Evolutionary conservation across 1,140 invertebrate species (phyloP), one percentile per base, ranked within the genome.

Genomic region (Cydia splendana): DNA sequence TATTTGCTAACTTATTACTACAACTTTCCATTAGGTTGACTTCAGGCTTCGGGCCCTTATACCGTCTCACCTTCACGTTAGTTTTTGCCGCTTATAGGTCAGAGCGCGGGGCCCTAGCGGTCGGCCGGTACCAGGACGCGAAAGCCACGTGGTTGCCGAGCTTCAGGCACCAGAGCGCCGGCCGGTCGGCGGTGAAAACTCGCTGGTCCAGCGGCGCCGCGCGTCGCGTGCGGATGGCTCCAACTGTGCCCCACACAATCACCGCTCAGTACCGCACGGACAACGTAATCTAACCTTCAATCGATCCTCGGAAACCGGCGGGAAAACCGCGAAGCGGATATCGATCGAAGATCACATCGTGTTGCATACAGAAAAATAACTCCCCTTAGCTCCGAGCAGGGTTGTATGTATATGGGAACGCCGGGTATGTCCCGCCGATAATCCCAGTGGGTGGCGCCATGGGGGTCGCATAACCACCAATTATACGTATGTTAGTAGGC

Each of bases 91-190:
- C 77, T 45, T 71, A 51, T 38, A 38, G 69, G 42, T 65, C 75
- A 62, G 73, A n/a, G 67, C 67, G 67, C 67, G 34, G 67, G 15
- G 38, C 51, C 73, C 67, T 71, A 75, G 78, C 30, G 78, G 76
- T 13, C 75, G 76, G 65, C 73, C 76, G 82, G 80, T 82, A 83
- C 74, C 62, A 28, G 24, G 81, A 81, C n/a, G 78, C 45, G 38
- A 84, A 65, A 6, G 57, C 48, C 67, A 79, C 48, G 20, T 74
- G 76, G 24, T 48, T 38, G 12, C 38, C 78, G 69, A 80, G 71
- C 69, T 87, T 65, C 53, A 87, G 75, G 73, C 81, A 80, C 87
- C 88, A 90, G 7, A 92, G 86, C 78, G 91, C 85, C 15, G 85
- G 82, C 57, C 89, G 85, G 76, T 86, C 78, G 65, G 77, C 88